Conservation (phyloP, 1,140 invertebrate genomes). For the Cyphomyrmex costatus region DNA sequence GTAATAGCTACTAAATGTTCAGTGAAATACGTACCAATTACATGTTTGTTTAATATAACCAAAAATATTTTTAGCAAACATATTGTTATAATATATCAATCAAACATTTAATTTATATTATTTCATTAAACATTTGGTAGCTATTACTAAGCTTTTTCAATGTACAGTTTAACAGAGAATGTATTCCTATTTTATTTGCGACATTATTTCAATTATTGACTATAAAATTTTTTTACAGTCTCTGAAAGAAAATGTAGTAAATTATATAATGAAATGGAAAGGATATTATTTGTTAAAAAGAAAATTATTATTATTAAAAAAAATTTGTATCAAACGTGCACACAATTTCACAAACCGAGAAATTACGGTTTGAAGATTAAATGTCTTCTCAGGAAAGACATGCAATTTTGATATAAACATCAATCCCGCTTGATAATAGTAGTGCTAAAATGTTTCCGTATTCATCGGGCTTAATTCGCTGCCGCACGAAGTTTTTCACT, state of each 20-base stretch:
- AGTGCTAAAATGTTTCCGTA: constrained; percentile 73
- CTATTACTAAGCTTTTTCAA: too few relatives aligned
- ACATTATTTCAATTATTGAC: constrained; percentile 3
- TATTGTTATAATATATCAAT: too few relatives aligned
- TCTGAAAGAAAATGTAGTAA: background rate
- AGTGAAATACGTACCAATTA: too few relatives aligned
- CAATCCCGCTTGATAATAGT: constrained; percentile 66
- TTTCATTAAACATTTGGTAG: too few relatives aligned
- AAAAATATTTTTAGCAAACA: too few relatives aligned
- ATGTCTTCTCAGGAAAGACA: background rate
- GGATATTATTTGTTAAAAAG: background rate
- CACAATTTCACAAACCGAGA: background rate
- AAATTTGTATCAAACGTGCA: background rate
- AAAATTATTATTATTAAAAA: background rate
- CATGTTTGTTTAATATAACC: too few relatives aligned
- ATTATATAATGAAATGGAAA: background rate
- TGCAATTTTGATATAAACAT: constrained; percentile 64
- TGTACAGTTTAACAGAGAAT: background rate
- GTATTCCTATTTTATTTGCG: background rate
- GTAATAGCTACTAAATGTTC: too few relatives aligned
- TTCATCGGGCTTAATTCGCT: constrained; percentile 62
- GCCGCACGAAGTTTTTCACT: constrained; percentile 70
- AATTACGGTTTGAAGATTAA: background rate
- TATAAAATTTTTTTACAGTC: background rate
- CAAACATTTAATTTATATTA: too few relatives aligned